Evolutionary conservation across 1,140 invertebrate genomes (phyloP).

Genomic region (Drosophila ficusphila): DNA sequence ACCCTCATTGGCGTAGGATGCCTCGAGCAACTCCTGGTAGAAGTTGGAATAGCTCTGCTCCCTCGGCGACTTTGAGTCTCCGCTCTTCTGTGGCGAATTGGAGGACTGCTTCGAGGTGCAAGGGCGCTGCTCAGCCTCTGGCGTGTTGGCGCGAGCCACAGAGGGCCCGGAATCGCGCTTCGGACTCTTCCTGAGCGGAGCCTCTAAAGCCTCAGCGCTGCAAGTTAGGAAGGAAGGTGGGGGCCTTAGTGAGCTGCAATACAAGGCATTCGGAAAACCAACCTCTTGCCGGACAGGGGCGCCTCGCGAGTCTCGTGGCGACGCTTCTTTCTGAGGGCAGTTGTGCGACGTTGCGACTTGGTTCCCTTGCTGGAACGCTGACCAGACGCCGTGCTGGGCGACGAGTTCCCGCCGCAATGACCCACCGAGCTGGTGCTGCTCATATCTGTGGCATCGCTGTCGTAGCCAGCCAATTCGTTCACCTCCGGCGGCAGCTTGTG

Average conservation of each 20-base stretch:
- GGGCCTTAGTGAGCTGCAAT: background rate
- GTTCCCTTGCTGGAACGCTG: slow-evolving; percentile 52
- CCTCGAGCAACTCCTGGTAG: slow-evolving; percentile 80
- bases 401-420: slow-evolving; percentile 53
- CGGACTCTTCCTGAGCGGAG: slow-evolving; percentile 62
- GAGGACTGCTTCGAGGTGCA: slow-evolving; percentile 78
- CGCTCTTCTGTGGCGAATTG: slow-evolving; percentile 59
- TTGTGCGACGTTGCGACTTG: slow-evolving; percentile 57
- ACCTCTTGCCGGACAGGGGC: slow-evolving; percentile 36
- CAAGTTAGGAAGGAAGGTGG: background rate
- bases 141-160: slow-evolving; percentile 54
- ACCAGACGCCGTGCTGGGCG: slow-evolving; percentile 47
- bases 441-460: slow-evolving; percentile 82
- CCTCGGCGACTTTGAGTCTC: slow-evolving; percentile 23
- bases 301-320: slow-evolving; percentile 64
- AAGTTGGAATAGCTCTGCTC: slow-evolving; percentile 64
- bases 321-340: slow-evolving; percentile 67
- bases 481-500: slow-evolving; percentile 64
- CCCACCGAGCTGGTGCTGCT: slow-evolving; percentile 82
- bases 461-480: slow-evolving; percentile 62
- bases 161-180: slow-evolving; percentile 54
- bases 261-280: background rate
- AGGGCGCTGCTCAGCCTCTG: slow-evolving; percentile 70
- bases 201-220: slow-evolving; percentile 51
- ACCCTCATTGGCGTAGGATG: slow-evolving; percentile 82